phyloP scores from a whole-genome alignment of 2,113 vertebrate genomes.

The Dasyprocta punctata region DNA sequence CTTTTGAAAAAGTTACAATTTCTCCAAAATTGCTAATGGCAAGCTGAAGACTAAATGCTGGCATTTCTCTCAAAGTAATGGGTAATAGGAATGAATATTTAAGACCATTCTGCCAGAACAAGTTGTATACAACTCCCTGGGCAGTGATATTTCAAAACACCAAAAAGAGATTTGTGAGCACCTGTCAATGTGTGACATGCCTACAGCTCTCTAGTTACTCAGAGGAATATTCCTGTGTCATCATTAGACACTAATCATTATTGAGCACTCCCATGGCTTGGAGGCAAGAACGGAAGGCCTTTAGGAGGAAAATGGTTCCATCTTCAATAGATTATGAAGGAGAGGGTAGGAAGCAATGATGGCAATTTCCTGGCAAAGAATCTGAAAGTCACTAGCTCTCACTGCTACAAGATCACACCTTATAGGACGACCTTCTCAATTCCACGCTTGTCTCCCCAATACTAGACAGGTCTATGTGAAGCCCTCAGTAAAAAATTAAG shows the following conservation, averaged over 20 bases:
- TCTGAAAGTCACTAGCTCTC: not conserved
- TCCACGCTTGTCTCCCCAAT: not conserved
- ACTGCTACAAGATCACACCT: not conserved
- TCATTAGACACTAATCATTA: slow-evolving; percentile 69
- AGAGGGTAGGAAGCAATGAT: not conserved
- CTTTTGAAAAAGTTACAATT: slow-evolving; percentile 62
- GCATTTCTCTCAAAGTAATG: slow-evolving; percentile 69
- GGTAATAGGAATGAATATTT: slow-evolving; percentile 79
- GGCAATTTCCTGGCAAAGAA: not conserved
- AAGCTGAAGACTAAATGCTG: slow-evolving; percentile 68
- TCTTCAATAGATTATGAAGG: not conserved
- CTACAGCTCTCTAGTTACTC: slow-evolving; percentile 64
- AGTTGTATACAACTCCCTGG: slow-evolving; percentile 78
- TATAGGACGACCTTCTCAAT: not conserved
- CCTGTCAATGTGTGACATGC: slow-evolving; percentile 50
- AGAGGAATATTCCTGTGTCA: slow-evolving; percentile 64
- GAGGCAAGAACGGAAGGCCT: slow-evolving; percentile 40
- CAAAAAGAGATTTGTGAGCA: slow-evolving; percentile 75
- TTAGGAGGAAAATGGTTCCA: slow-evolving; percentile 59
- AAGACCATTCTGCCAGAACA: slow-evolving; percentile 71
- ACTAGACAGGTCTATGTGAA: not conserved
- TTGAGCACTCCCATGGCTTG: slow-evolving; percentile 53
- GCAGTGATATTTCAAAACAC: slow-evolving; percentile 79
- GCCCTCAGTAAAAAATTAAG: not conserved
- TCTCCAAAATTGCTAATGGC: slow-evolving; percentile 70